Conservation (phyloP, 2,888 invertebrate genomes). For the Melinaea menophilus region DNA sequence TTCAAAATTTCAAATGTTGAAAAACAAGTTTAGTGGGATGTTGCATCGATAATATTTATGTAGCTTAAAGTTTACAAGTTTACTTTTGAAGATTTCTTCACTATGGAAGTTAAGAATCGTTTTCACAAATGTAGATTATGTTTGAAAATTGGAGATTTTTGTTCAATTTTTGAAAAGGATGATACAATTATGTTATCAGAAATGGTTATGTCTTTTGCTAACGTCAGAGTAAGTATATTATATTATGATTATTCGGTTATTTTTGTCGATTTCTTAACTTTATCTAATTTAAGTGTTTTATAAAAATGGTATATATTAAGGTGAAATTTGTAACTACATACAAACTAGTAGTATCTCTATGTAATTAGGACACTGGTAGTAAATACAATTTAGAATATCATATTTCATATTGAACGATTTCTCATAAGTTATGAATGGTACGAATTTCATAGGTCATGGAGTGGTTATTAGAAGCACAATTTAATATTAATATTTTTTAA, state of each 20-base stretch:
- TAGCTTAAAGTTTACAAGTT: not conserved
- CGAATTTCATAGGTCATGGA: too few species aligned
- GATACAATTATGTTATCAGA: slow-evolving; percentile 67
- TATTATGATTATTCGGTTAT: not conserved
- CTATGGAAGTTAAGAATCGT: slow-evolving; percentile 36
- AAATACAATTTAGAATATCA: too few species aligned
- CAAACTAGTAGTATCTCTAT: too few species aligned
- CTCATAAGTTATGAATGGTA: too few species aligned
- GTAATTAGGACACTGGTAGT: too few species aligned
- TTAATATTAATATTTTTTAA: too few species aligned
- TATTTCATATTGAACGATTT: too few species aligned
- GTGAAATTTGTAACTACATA: too few species aligned
- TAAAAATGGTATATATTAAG: too few species aligned
- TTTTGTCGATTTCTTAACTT: too few species aligned
- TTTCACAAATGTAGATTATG: slow-evolving; percentile 71
- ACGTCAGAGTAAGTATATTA: slow-evolving; percentile 52
- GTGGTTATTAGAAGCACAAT: too few species aligned
- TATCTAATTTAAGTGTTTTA: too few species aligned
- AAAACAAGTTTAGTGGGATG: slow-evolving; percentile 23
- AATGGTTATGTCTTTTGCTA: slow-evolving; percentile 72
- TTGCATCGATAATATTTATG: slow-evolving; percentile 5
- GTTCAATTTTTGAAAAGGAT: slow-evolving; percentile 72
- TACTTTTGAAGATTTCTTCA: not conserved
- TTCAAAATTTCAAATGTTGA: slow-evolving; percentile 23
- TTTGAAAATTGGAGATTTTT: slow-evolving; percentile 69